Conservation (phyloP, 2,113 vertebrate genomes). For the Spea multiplicata region DNA sequence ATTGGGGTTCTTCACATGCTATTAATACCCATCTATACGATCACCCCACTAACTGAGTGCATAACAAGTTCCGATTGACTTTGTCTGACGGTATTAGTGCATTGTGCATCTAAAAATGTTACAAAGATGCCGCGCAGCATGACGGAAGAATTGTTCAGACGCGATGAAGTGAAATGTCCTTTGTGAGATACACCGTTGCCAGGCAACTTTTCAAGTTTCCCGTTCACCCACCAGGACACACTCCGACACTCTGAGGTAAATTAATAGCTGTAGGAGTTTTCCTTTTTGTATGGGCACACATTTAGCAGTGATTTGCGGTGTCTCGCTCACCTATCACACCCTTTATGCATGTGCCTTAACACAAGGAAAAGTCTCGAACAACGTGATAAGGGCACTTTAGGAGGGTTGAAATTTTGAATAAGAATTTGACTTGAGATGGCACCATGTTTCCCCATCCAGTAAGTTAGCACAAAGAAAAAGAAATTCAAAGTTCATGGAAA, state of each 20-base stretch:
- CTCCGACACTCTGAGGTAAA: background rate
- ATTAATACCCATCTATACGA: too few species aligned
- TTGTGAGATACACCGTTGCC: slow-evolving; percentile 27
- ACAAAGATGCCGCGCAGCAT: too few species aligned
- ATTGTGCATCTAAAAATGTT: too few species aligned
- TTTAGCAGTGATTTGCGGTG: background rate
- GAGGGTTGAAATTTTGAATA: background rate
- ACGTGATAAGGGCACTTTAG: background rate
- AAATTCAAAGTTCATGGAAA: too few species aligned
- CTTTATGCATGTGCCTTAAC: slow-evolving; percentile 15
- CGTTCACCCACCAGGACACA: slow-evolving; percentile 10
- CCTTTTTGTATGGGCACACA: slow-evolving; percentile 4
- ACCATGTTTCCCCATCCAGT: background rate
- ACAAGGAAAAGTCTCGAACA: slow-evolving; percentile 2
- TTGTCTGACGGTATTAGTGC: too few species aligned
- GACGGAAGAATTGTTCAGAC: background rate
- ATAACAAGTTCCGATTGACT: too few species aligned
- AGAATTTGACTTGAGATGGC: background rate
- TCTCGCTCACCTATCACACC: background rate
- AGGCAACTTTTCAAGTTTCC: slow-evolving; percentile 32
- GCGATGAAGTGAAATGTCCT: slow-evolving; percentile 34
- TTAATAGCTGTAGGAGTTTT: slow-evolving; percentile 21
- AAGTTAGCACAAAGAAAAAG: slow-evolving; percentile 16
- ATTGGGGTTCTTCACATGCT: too few species aligned
- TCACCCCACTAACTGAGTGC: too few species aligned